Conservation (phyloP, 2,797 vertebrate genomes). For the Myiotriccus ornatus region DNA sequence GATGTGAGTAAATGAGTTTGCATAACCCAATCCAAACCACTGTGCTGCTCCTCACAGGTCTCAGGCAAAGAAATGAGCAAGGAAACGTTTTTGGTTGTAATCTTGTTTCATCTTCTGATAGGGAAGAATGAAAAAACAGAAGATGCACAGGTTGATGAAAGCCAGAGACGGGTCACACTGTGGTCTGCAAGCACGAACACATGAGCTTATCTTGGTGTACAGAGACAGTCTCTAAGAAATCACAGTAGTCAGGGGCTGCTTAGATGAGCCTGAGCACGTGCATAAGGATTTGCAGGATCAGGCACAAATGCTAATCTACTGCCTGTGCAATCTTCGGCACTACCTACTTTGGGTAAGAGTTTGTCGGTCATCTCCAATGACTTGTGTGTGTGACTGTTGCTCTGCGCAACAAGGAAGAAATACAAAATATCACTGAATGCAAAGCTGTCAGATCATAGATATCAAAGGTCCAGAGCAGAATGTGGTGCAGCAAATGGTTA, state of each 20-base stretch:
- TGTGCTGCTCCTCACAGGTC: not conserved
- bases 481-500: not conserved
- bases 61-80: not conserved
- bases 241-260: not conserved
- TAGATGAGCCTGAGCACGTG: not conserved
- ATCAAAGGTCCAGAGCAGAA: not conserved
- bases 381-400: not conserved
- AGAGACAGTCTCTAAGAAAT: not conserved
- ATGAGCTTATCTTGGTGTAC: not conserved
- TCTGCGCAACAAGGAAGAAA: not conserved
- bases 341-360: not conserved
- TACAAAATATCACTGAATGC: not conserved
- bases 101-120: not conserved
- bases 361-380: not conserved
- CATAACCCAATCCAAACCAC: not conserved
- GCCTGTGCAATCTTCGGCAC: not conserved
- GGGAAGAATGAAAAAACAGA: not conserved
- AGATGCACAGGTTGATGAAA: not conserved
- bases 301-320: not conserved
- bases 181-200: rapidly evolving
- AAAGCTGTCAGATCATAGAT: not conserved
- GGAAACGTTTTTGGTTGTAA: not conserved
- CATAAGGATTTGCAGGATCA: not conserved
- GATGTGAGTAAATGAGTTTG: not conserved
- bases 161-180: not conserved